These are phyloP conservation scores for Scaptomyza montana DNA, from an alignment of 1,140 invertebrate genomes.

Conservation along the genomic window DNA sequence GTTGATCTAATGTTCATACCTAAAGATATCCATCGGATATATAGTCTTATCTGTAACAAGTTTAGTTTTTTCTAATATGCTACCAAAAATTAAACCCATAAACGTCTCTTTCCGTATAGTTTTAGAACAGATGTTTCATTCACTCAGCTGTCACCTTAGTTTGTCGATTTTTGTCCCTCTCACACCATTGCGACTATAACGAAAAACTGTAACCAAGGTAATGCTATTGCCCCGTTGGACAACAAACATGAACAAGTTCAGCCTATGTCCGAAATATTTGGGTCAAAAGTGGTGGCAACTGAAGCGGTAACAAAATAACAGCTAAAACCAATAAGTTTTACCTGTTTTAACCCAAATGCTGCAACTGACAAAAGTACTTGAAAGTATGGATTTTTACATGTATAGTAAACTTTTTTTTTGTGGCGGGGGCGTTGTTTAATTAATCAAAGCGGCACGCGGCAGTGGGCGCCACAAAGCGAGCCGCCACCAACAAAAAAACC, in stretches of 20 bases:
- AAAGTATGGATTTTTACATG: not conserved
- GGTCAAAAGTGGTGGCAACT: constrained; percentile 52
- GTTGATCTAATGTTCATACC: no score
- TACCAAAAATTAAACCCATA: not conserved
- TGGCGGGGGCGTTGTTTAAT: constrained; percentile 65
- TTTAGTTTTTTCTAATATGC: no score
- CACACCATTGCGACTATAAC: constrained; percentile 1
- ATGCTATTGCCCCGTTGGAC: constrained; percentile 11
- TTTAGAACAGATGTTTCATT: constrained; percentile 17
- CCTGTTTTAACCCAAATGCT: constrained; percentile 16
- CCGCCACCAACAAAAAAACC: constrained; percentile 41
- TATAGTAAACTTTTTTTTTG: not conserved
- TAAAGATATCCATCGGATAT: no score
- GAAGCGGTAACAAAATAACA: constrained; percentile 38
- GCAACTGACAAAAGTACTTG: constrained; percentile 9
- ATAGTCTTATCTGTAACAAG: no score
- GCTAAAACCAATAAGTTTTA: constrained; percentile 34
- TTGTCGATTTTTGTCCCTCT: constrained; percentile 1
- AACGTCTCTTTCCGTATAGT: not conserved
- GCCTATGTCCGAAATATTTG: constrained; percentile 42
- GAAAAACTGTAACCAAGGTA: constrained; percentile 33
- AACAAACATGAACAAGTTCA: constrained; percentile 45
- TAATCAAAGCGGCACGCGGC: constrained; percentile 77
- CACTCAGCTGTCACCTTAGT: constrained; percentile 22
- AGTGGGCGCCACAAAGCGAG: constrained; percentile 75